Conservation (phyloP, 2,888 invertebrate species). For the Octodonta nipae region DNA sequence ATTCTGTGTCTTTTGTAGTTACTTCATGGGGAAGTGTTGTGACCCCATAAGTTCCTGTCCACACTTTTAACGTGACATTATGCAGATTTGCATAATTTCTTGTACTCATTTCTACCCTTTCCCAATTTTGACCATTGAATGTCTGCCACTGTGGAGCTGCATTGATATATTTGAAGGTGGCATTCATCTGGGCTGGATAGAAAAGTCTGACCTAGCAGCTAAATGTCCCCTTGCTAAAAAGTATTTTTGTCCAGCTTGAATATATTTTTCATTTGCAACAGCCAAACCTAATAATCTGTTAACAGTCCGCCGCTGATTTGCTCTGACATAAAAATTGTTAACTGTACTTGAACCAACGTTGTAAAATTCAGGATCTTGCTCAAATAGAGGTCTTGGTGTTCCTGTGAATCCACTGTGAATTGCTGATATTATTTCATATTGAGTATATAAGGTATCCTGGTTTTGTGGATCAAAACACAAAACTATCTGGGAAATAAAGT, state of each 20-base stretch:
- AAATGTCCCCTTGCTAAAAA: slow-evolving; percentile 39
- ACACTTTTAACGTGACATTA: slow-evolving; percentile 27
- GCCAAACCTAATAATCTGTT: slow-evolving; percentile 24
- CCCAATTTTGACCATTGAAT: slow-evolving; percentile 48
- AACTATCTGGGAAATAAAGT: slow-evolving; percentile 5
- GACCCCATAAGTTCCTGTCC: slow-evolving; percentile 48
- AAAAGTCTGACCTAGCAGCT: slow-evolving; percentile 49
- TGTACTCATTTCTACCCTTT: slow-evolving; percentile 36
- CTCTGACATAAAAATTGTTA: slow-evolving; percentile 23
- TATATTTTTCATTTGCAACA: slow-evolving; percentile 30
- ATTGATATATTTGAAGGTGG: slow-evolving; percentile 52
- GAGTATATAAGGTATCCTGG: slow-evolving; percentile 41
- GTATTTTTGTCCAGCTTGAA: neutral
- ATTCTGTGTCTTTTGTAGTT: slow-evolving; percentile 18
- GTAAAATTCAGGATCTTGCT: slow-evolving; percentile 35
- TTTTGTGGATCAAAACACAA: slow-evolving; percentile 40
- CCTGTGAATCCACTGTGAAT: slow-evolving; percentile 38
- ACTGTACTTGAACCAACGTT: slow-evolving; percentile 31
- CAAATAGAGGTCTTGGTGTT: slow-evolving; percentile 35
- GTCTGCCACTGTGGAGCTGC: slow-evolving; percentile 54
- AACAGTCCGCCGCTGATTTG: slow-evolving; percentile 20
- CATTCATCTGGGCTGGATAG: slow-evolving; percentile 42
- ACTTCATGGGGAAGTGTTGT: slow-evolving; percentile 42
- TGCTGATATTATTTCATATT: slow-evolving; percentile 36
- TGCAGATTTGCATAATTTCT: slow-evolving; percentile 34